Base-by-base conservation (phyloP, 2,113 vertebrate genomes). In the Dicerorhinus sumatrensis region DNA sequence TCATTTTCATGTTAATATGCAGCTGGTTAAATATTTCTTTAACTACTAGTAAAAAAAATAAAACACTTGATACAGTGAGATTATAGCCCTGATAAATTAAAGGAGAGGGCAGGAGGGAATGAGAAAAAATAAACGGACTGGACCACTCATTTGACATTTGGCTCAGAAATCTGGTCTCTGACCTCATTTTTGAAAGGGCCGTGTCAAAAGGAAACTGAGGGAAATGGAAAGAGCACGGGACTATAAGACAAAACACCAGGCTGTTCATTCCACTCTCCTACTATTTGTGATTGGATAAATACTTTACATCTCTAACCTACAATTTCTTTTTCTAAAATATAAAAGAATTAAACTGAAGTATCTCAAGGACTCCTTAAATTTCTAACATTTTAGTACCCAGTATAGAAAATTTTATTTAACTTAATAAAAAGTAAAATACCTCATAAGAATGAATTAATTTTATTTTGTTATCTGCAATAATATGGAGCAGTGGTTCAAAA, bases 21-120 rank as follows among this genome's bases (percentile, higher is more conserved):
- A 97, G 91, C 86, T 96, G 83, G 79, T 94, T 96, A 93, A 97
- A 95, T 94, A 97, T 91, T 97, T 94, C 76, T 97, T 91, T 84
- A 97, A 86, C 72, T 60, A 89, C 36, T 12, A 76, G 76, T 93
- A 67, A 96, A 96, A 97, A 96, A 83, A 36, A n/a, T n/a, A 46
- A 91, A 88, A 95, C 20, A 56, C 60, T 80, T 70, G 60, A 93
- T 81, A 46, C 36, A 62, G 20, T 63, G 23, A 81, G 31, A 91
- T 33, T 79, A 86, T 21, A 92, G 72, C 11, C 58, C 56, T 36
- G 60, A 33, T 85, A 93, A 91, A 56, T 80, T 16, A 56, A 46
- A 84, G 21, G 67, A 31, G 0, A 58, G 63, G 60, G 16, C 16
- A 42, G 10, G 60, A 46, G 72, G 16, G 20, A 96, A 25, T 70